These are phyloP conservation scores for Mactra quadrangularis DNA, from an alignment of 1,140 invertebrate species.

Conservation along the genomic window DNA sequence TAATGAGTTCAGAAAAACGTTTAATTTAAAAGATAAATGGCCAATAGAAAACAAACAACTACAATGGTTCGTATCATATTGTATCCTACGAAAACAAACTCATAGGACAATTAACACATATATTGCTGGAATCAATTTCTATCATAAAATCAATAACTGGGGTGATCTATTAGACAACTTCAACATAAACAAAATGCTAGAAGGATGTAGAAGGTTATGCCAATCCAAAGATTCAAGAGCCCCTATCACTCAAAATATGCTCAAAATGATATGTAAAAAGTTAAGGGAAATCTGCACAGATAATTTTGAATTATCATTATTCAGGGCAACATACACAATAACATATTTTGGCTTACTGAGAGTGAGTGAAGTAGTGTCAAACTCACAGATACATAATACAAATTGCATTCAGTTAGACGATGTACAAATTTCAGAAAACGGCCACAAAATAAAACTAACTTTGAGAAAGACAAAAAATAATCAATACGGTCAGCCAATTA, in stretches of 20 bases:
- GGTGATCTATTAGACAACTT: background rate
- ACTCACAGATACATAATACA: too few relatives aligned
- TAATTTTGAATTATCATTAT: slow-evolving; percentile 27
- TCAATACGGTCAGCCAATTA: slow-evolving; percentile 9
- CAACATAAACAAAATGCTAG: slow-evolving; percentile 21
- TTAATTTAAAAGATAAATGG: background rate
- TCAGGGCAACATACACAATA: slow-evolving; percentile 13
- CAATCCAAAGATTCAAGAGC: background rate
- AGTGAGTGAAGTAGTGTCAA: slow-evolving; percentile 36
- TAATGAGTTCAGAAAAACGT: slow-evolving; percentile 14
- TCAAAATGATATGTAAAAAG: background rate
- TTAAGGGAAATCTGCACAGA: too few relatives aligned
- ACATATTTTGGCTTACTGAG: slow-evolving; percentile 51
- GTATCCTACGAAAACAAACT: background rate
- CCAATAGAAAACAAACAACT: slow-evolving; percentile 1
- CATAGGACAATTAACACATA: background rate
- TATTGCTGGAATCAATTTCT: background rate
- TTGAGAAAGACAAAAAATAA: slow-evolving; percentile 27
- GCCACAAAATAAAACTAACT: background rate
- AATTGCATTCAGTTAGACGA: too few relatives aligned
- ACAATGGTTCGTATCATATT: slow-evolving; percentile 25
- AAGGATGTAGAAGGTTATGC: slow-evolving; percentile 14
- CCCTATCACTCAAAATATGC: background rate
- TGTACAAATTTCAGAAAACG: background rate
- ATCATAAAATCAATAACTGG: background rate